Conservation (phyloP, 1,140 invertebrate species). For the Meloidogyne hapla region DNA sequence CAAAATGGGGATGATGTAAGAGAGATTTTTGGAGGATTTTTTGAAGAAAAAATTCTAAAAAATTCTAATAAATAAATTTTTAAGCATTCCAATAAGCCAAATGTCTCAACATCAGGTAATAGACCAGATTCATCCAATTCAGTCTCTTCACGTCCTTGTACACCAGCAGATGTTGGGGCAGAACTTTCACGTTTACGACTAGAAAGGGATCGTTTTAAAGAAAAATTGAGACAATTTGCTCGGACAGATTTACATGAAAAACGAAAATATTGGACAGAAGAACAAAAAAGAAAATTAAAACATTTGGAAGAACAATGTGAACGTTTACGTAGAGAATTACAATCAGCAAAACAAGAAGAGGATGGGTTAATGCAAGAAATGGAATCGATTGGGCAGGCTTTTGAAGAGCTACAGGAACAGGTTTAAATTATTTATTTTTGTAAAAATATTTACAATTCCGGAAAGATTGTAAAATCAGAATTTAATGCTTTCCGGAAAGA, state of each 20-base stretch:
- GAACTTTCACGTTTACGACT: constrained; percentile 17
- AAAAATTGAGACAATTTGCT: constrained; percentile 29
- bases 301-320: constrained; percentile 50
- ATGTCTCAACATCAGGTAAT: not conserved
- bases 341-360: constrained; percentile 74
- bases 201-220: constrained; percentile 31
- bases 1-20: constrained; percentile 15
- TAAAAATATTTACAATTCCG: constrained; percentile 7
- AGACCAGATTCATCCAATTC: not conserved
- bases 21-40: too few species aligned
- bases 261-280: constrained; percentile 42
- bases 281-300: constrained; percentile 40
- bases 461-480: too few species aligned
- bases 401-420: constrained; percentile 99
- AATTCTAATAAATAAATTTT: too few species aligned
- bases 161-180: not conserved
- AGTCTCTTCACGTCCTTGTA: not conserved
- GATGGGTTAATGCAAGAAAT: constrained; percentile 95
- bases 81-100: not conserved
- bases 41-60: too few species aligned
- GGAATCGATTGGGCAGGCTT: constrained; percentile 87
- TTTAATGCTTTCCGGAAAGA: too few species aligned
- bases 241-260: constrained; percentile 38
- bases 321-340: constrained; percentile 42
- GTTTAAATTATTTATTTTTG: constrained; percentile 78